These are phyloP conservation scores for Therioaphis trifolii DNA, from an alignment of 2,888 invertebrate species.

Conservation along the genomic window DNA sequence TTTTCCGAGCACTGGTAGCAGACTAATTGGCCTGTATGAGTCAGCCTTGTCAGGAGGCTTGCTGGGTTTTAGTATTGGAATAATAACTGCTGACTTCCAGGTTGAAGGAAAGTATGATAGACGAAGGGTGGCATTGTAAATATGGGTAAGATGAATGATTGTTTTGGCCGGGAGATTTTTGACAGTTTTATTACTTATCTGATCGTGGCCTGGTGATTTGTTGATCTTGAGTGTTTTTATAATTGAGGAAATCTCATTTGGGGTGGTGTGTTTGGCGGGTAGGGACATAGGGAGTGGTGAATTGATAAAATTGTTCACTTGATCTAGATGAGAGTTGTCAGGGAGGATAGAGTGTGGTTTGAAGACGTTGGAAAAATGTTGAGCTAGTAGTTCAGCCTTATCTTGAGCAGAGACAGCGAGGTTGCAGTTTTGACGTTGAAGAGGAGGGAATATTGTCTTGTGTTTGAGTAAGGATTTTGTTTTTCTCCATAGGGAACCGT, in stretches of 20 bases:
- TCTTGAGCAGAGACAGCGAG: too few species aligned
- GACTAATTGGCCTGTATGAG: background rate
- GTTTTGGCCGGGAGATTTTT: too few species aligned
- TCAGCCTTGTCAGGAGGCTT: background rate
- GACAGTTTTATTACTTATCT: too few species aligned
- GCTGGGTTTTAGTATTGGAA: background rate
- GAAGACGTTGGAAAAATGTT: background rate
- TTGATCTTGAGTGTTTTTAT: too few species aligned
- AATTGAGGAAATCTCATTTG: background rate
- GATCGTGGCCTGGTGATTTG: too few species aligned
- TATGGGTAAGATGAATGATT: too few species aligned
- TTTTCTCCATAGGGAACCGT: constrained; percentile 19
- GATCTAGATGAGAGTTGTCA: too few species aligned
- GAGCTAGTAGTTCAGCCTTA: background rate
- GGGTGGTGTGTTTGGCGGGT: background rate
- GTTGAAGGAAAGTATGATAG: background rate
- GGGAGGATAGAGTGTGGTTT: background rate
- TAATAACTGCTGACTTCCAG: constrained; percentile 16
- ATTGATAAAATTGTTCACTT: too few species aligned
- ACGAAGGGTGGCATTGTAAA: background rate
- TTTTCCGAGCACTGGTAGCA: constrained; percentile 1
- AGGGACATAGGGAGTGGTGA: too few species aligned
- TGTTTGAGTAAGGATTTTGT: too few species aligned
- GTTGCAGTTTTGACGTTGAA: too few species aligned
- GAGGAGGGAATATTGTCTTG: too few species aligned